A percentile compares a stretch with the other conserved stretches of the same genome.
phyloP scores from a whole-genome alignment of 2,113 vertebrate genomes.

The Stomatorhinus ivindoensis region DNA sequence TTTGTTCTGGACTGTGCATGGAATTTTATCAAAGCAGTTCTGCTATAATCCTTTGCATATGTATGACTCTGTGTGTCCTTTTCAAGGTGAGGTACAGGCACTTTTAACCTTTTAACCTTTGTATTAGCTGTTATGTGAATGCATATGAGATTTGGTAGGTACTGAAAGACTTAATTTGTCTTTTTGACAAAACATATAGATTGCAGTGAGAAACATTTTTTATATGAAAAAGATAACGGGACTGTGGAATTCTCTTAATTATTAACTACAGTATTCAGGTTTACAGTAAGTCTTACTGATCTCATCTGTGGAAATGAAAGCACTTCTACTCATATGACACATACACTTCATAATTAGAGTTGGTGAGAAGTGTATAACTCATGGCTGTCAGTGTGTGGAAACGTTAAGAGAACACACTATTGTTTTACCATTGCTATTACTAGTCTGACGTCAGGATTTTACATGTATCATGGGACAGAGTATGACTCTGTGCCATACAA shows the following conservation, averaged over 20 bases:
- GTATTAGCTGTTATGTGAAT: not conserved
- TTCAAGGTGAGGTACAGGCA: not conserved
- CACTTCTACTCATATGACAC: not conserved
- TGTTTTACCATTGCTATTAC: not conserved
- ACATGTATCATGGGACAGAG: not conserved
- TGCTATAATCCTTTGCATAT: conserved; percentile 21
- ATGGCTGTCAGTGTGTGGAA: not conserved
- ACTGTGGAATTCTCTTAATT: not conserved
- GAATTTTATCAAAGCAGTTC: conserved; percentile 17
- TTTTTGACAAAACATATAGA: not conserved
- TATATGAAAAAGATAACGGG: not conserved
- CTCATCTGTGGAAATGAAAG: not conserved
- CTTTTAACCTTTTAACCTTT: not conserved
- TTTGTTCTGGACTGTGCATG: not conserved
- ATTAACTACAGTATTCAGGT: not conserved
- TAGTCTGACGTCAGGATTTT: not conserved
- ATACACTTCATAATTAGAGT: not conserved
- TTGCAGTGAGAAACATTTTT: not conserved
- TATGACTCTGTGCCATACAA: not conserved
- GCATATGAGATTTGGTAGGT: not conserved
- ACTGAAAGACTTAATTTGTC: not conserved
- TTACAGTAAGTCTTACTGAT: not conserved
- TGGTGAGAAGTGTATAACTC: not conserved
- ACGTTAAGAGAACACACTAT: not conserved
- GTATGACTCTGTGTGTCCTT: conserved; percentile 6